A percentile compares a stretch with the other conserved stretches of the same genome.
These are phyloP conservation scores for Euura saliciscinereae DNA, from an alignment of 1,140 invertebrate species.

Conservation along the genomic window DNA sequence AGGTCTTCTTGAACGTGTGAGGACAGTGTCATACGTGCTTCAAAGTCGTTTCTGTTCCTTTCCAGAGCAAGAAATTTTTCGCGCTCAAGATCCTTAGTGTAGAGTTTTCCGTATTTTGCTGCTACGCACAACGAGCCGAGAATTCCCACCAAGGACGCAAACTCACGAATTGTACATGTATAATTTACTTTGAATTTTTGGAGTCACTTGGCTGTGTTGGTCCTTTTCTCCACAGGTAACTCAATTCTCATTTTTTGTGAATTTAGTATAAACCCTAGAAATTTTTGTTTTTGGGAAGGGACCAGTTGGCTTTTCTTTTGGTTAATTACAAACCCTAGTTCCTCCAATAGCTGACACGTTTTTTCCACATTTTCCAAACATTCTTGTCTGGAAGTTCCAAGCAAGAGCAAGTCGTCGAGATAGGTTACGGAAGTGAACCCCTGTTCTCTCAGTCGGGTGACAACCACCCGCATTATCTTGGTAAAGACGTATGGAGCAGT, in stretches of 20 bases:
- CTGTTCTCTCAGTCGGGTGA: slow-evolving; percentile 5
- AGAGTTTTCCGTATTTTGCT: slow-evolving; percentile 8
- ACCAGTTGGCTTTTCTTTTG: slow-evolving; percentile 14
- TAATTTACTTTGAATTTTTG: slow-evolving; percentile 10
- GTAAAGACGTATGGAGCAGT: too few species aligned
- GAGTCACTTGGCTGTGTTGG: neutral
- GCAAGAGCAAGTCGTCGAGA: slow-evolving; percentile 20
- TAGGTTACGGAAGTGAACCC: slow-evolving; percentile 15
- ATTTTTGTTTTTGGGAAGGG: slow-evolving; percentile 16
- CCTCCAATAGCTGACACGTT: slow-evolving; percentile 3
- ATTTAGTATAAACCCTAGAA: slow-evolving; percentile 19
- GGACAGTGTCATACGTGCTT: too few species aligned
- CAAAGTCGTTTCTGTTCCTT: too few species aligned
- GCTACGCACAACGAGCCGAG: neutral
- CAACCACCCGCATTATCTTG: too few species aligned
- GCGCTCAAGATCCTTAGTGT: too few species aligned
- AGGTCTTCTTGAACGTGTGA: too few species aligned
- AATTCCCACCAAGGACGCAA: slow-evolving; percentile 20
- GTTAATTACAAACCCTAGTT: slow-evolving; percentile 21
- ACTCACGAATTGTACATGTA: slow-evolving; percentile 19
- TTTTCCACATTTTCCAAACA: slow-evolving; percentile 4
- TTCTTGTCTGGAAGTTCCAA: neutral
- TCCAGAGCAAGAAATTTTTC: too few species aligned
- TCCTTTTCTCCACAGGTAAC: slow-evolving; percentile 16
- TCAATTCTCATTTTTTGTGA: slow-evolving; percentile 14